Base-by-base conservation (phyloP, 2,797 vertebrate species). In the Phyllotis vaccarum region DNA sequence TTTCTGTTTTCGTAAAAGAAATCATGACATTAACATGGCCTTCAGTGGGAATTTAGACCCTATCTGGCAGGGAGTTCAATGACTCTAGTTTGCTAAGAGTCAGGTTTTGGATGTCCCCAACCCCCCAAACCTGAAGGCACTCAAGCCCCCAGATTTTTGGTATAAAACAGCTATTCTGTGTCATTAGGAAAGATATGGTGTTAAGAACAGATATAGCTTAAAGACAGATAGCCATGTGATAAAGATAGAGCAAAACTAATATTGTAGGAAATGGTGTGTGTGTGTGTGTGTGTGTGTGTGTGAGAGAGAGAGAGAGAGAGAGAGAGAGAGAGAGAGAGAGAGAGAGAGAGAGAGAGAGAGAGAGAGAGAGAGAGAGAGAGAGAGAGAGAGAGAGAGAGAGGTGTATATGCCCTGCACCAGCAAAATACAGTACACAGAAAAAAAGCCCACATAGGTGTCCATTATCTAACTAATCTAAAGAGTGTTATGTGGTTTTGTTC, bases 1-100 rank as follows among this genome's bases (percentile, higher is more conserved):
- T 86, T 91, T 86, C 91, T 56, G 81, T 22, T n/a, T 85, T 60
- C 74, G 3, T 72, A 24, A n/a, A 89, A 85, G 78, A 29, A 62
- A 54, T 24, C 27, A 22, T 34, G 43, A 13, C 34, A 58, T 17
- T 58, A 82, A 29, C 6, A 27, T 14, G 13, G 62, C 31, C 29
- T 86, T 89, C 46, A 0, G 43, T 27, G 17, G 34, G 64, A 70
- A 85, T 52, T 58, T 52, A 94, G 82, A 86, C 17, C 16, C 34
- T 80, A 34, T 31, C n/a, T 88, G 40, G 27, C 37, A 78, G 85
- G 74, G 34, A 27, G 37, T 80, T 49, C 54, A 54, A 43, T 16
- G 37, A 10, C 3, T 27, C 56, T 72, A 5, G 29, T 40, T 96
- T 96, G 40, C 49, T 37, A 87, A 14, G 37, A 86, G 68, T 70